Base-by-base conservation (phyloP, 2,797 vertebrate species). In the Semaprochilodus insignis region DNA sequence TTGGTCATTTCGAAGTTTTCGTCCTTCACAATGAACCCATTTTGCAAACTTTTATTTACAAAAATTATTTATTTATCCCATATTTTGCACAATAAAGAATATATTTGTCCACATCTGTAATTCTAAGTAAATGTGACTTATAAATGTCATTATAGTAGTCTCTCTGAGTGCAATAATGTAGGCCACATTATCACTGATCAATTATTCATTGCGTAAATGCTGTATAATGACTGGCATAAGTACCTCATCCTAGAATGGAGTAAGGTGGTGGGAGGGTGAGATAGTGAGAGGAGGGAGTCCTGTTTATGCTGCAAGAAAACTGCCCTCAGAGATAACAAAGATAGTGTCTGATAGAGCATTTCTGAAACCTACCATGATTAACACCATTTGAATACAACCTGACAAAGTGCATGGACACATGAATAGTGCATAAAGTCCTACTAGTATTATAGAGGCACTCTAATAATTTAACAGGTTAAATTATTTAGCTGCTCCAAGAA, bases 401-500 rank as follows among this genome's bases (percentile, higher is more conserved):
- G 69, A 57, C 75, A 59, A 60, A 19, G 13, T 54, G 52, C 34
- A 81, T 17, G 31, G 62, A n/a, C n/a, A 36, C 70, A 80, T 75
- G 60, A 86, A 86, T 83, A 79, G 78, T 62, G 52, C 44, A 81
- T 82, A 77, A 74, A 80, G 51, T 65, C 74, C 11, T 23, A 65
- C 62, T 23, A 31, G 55, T 74, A 66, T 74, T 84, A 78, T 36
- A 77, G 54, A 78, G 54, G 19, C 80, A 84, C 78, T 83, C 59
- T 23, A 81, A 31, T 31, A 31, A 31, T 31, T 31, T 1, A 31
- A 86, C 52, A 63, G 40, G 70, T 60, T 85, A n/a, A 88, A 88
- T 88, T 83, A 88, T 88, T 88, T 79, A 88, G 77, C 79, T 67
- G 59, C 25, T 44, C 15, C 34, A 77, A 54, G 63, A 74, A 66